These are phyloP conservation scores for Discoglossus pictus DNA, from an alignment of 2,797 vertebrate genomes.

Conservation along the genomic window DNA sequence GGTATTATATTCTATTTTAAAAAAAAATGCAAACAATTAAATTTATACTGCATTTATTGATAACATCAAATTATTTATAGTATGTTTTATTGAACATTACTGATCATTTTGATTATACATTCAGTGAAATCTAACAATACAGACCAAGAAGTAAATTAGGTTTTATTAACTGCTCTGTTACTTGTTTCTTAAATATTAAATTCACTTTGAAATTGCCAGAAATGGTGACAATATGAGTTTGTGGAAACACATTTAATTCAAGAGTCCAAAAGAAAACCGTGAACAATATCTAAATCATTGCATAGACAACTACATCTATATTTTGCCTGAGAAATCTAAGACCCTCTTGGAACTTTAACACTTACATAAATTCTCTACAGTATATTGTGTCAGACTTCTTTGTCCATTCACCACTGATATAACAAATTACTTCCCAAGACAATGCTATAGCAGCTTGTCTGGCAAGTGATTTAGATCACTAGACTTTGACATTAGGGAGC, in stretches of 20 bases:
- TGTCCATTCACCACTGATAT: conserved; percentile 40
- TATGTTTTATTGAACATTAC: too few species aligned
- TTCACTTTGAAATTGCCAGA: too few species aligned
- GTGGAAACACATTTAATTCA: neutral
- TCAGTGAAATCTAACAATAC: too few species aligned
- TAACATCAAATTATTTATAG: too few species aligned
- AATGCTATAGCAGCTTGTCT: conserved; percentile 30
- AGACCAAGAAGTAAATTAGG: too few species aligned
- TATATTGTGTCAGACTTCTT: conserved; percentile 38
- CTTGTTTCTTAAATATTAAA: too few species aligned
- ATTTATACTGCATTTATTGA: too few species aligned
- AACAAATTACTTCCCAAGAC: conserved; percentile 49
- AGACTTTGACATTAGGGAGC: conserved; percentile 33
- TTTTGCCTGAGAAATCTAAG: conserved; percentile 11
- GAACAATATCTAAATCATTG: conserved; percentile 33
- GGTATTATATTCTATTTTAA: too few species aligned
- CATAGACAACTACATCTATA: conserved; percentile 18
- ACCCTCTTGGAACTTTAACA: conserved; percentile 25
- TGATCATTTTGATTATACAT: too few species aligned
- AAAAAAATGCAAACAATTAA: too few species aligned
- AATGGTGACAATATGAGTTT: too few species aligned
- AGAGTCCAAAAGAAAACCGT: conserved; percentile 10
- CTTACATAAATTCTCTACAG: conserved; percentile 42
- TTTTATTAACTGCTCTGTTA: too few species aligned
- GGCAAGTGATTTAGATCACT: conserved; percentile 39